Conservation (phyloP, 1,140 invertebrate species). For the Eurosta solidaginis region DNA sequence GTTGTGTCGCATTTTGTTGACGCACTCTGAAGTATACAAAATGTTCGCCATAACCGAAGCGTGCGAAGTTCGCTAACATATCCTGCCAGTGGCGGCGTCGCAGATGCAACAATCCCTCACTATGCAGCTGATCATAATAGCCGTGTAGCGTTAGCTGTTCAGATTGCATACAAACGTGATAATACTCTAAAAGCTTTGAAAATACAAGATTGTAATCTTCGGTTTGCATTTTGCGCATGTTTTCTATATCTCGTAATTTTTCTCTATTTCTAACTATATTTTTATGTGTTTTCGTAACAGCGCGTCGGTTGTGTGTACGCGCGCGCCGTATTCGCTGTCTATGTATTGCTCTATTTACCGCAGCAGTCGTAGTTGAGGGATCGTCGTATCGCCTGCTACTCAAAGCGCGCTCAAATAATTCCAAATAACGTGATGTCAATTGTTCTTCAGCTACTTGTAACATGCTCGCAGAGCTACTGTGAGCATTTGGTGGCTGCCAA, state of each 20-base stretch:
- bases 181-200: neutral
- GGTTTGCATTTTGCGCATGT: neutral
- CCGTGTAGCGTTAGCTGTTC: neutral
- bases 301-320: neutral
- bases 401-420: neutral
- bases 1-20: neutral
- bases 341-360: neutral
- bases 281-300: neutral
- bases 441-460: neutral
- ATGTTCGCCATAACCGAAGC: neutral
- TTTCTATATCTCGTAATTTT: neutral
- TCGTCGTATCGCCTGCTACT: neutral
- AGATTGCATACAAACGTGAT: neutral
- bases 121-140: neutral
- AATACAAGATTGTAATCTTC: conserved; percentile 13
- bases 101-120: neutral
- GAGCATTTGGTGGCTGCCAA: neutral
- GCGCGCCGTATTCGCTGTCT: neutral
- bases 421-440: neutral
- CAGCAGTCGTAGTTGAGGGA: neutral
- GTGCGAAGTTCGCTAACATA: neutral
- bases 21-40: neutral
- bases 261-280: neutral
- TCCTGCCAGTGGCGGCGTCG: neutral
- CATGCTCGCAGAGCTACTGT: neutral